Conservation (phyloP, 2,797 vertebrate species). For the Paratrypauchen microcephalus region DNA sequence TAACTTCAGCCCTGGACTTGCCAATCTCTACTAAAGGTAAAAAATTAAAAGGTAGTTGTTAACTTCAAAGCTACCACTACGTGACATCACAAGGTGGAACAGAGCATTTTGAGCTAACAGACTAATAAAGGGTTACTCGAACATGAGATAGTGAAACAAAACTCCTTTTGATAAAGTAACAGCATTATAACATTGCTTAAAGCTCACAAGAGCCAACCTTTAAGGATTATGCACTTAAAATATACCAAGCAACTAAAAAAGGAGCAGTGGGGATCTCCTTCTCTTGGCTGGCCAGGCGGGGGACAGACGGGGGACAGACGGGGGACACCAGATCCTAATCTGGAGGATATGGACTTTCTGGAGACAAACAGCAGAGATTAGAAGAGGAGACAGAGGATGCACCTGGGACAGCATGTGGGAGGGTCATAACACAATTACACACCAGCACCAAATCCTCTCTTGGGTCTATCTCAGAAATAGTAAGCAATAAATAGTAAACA, state of each 20-base stretch:
- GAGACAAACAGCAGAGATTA: conserved; percentile 82
- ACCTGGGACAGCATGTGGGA: conserved; percentile 76
- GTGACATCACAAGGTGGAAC: no score
- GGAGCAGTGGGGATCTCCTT: conserved; percentile 61
- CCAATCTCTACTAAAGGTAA: no score
- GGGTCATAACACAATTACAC: conserved; percentile 81
- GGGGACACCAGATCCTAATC: conserved; percentile 72
- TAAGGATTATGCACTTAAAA: conserved; percentile 76
- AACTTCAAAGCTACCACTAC: no score
- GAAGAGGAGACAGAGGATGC: conserved; percentile 80
- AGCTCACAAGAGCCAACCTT: neutral
- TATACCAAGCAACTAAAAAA: conserved; percentile 54
- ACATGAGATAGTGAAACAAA: no score
- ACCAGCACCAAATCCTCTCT: conserved; percentile 73
- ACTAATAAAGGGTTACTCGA: no score
- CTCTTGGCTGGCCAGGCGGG: conserved; percentile 55
- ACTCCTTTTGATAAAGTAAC: no score
- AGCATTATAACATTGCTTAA: no score
- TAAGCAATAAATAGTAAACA: conserved; percentile 66
- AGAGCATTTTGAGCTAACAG: no score
- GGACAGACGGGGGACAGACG: conserved; percentile 67
- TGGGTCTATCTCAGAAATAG: conserved; percentile 64
- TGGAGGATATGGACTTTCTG: conserved; percentile 78
- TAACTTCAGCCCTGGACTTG: no score
- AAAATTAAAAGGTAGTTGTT: no score